phyloP scores from a whole-genome alignment of 2,888 invertebrate species.

The Lissocephala sabroskyi region DNA sequence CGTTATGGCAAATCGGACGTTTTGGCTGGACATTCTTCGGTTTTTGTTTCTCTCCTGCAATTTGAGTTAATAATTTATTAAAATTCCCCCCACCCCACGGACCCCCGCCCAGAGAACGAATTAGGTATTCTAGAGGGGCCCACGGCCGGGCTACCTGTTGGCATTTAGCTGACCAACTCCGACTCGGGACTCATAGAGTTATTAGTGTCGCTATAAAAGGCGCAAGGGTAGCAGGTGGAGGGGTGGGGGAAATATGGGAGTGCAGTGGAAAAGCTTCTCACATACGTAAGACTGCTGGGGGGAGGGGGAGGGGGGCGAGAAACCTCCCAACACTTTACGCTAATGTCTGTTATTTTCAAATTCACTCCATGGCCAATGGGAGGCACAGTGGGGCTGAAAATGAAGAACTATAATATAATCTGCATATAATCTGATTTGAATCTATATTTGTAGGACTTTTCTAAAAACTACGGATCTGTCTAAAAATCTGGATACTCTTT shows the following conservation, averaged over 20 bases:
- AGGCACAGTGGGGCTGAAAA: too few relatives aligned
- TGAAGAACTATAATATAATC: too few relatives aligned
- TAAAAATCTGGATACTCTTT: too few relatives aligned
- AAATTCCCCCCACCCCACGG: slow-evolving; percentile 61
- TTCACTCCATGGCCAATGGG: not conserved
- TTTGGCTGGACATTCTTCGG: not conserved
- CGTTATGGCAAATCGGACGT: too few relatives aligned
- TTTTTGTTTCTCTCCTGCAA: slow-evolving; percentile 16
- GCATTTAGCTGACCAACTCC: slow-evolving; percentile 43
- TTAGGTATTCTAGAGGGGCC: slow-evolving; percentile 33
- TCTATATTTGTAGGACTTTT: too few relatives aligned
- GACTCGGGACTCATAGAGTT: slow-evolving; percentile 46
- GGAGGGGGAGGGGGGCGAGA: too few relatives aligned
- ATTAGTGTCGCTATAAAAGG: slow-evolving; percentile 45
- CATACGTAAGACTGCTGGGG: not conserved
- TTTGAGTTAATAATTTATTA: slow-evolving; percentile 18
- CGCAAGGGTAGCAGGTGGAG: not conserved
- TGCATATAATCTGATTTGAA: too few relatives aligned
- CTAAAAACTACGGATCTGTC: too few relatives aligned
- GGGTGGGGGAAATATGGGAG: too few relatives aligned
- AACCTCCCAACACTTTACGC: too few relatives aligned
- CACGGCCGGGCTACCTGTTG: slow-evolving; percentile 39
- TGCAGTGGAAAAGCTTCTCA: too few relatives aligned
- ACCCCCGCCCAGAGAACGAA: slow-evolving; percentile 37
- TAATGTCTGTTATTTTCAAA: slow-evolving; percentile 11